Evolutionary conservation across 2,888 invertebrate species (phyloP), one percentile per base, ranked within the genome.

Genomic region (Apoda limacodes): DNA sequence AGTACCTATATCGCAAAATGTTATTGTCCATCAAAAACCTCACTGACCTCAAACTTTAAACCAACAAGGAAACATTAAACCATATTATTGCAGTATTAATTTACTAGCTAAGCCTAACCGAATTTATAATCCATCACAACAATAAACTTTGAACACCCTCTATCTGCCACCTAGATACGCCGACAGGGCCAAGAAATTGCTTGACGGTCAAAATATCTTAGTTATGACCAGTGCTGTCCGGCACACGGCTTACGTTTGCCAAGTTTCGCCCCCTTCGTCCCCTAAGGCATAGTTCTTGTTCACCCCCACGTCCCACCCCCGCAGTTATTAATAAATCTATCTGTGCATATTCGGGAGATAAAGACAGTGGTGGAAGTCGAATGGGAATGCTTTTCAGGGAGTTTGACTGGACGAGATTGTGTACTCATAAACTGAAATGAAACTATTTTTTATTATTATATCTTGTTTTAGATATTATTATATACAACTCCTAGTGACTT

Each of bases 161-260:
- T 76, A 54, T 57, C 51, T 37, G 41, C 53, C 52, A 55, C 55
- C 55, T 51, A 55, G 51, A 51, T 47, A 52, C 47, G 48, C 46
- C 47, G 38, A 56, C 57, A 59, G 51, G 55, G 61, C 70, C 71
- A 78, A 75, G 76, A 74, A 72, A 76, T 76, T 68, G 72, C 74
- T 65, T 68, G 75, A 71, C 75, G 72, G 74, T 75, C 80, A 76
- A 80, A 78, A 78, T 75, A 78, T 80, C 78, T 78, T 78, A 75
- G 78, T 74, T 80, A 78, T 78, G 78, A 72, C 78, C 74, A 69
- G 64, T 72, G 60, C 75, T 80, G 80, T 78, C 80, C 76, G 55
- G 70, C 55, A 56, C 78, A 78, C 54, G 63, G 70, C 72, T 70
- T 70, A 75, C 70, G 70, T 67, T 71, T 67, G 72, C 72, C 69